These are phyloP conservation scores for Catharus ustulatus DNA, from an alignment of 2,797 vertebrate genomes.

Conservation along the genomic window DNA sequence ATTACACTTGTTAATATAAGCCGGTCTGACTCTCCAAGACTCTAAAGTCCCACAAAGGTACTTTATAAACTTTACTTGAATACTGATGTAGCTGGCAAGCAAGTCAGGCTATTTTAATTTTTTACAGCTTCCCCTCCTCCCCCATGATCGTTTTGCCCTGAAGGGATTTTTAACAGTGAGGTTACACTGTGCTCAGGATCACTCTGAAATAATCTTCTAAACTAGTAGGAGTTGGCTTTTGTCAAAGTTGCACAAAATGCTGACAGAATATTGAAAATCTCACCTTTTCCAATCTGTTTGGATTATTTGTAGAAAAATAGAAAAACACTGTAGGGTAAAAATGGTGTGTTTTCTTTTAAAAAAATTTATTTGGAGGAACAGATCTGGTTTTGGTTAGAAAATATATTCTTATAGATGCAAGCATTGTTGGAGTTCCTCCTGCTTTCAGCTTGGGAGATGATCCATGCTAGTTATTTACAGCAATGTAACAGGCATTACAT, in stretches of 20 bases:
- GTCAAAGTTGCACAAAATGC: background rate
- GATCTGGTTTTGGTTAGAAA: background rate
- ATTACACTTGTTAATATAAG: conserved; percentile 41
- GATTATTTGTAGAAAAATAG: background rate
- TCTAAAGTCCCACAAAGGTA: conserved; percentile 42
- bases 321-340: background rate
- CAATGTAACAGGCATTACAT: background rate
- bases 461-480: background rate
- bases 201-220: conserved; percentile 26
- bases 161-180: conserved; percentile 49
- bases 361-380: background rate
- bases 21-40: conserved; percentile 14
- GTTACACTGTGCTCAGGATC: background rate
- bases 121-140: background rate
- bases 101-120: conserved; percentile 25
- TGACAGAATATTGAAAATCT: background rate
- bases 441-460: background rate
- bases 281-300: background rate
- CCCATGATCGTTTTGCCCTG: background rate
- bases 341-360: too few relatives aligned
- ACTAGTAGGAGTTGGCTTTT: conserved; percentile 11
- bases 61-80: conserved; percentile 72
- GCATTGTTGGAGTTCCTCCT: background rate
- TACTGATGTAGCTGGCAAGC: conserved; percentile 39
- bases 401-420: background rate